Conservation (phyloP, 2,888 invertebrate species). For the Gibbula magus region DNA sequence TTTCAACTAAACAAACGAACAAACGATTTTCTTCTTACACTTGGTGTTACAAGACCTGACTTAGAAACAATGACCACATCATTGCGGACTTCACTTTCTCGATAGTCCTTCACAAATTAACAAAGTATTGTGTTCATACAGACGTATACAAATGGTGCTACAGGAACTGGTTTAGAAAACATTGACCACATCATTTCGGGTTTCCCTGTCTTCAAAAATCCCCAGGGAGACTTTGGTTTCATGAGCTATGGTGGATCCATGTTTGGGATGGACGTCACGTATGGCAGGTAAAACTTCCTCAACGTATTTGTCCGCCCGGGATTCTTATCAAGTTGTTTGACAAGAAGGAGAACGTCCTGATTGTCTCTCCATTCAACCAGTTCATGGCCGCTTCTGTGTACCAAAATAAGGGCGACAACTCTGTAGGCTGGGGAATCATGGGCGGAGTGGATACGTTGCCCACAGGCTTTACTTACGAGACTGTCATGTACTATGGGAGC, state of each 20-base stretch:
- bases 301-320: conserved; percentile 36
- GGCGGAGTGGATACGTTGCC: conserved; percentile 55
- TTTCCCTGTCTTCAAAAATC: conserved; percentile 46
- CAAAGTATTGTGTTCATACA: not conserved
- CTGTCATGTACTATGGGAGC: conserved; percentile 34
- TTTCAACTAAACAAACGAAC: no score
- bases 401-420: conserved; percentile 41
- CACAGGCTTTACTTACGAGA: conserved; percentile 6
- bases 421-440: conserved; percentile 62
- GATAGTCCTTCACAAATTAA: no score
- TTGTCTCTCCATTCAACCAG: conserved; percentile 56
- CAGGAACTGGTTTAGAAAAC: conserved; percentile 35
- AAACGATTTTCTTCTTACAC: no score
- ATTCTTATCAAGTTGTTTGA: conserved; percentile 62
- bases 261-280: conserved; percentile 42
- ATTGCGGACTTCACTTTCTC: no score
- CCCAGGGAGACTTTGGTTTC: conserved; percentile 38
- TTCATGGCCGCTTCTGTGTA: conserved; percentile 57
- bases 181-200: conserved; percentile 41
- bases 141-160: conserved; percentile 36
- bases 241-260: conserved; percentile 48
- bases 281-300: conserved; percentile 37
- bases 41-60: no score
- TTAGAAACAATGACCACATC: no score
- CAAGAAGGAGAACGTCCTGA: conserved; percentile 44